These are phyloP conservation scores for Scrobipalpa atriplicella DNA, from an alignment of 2,888 invertebrate genomes.

Conservation along the genomic window DNA sequence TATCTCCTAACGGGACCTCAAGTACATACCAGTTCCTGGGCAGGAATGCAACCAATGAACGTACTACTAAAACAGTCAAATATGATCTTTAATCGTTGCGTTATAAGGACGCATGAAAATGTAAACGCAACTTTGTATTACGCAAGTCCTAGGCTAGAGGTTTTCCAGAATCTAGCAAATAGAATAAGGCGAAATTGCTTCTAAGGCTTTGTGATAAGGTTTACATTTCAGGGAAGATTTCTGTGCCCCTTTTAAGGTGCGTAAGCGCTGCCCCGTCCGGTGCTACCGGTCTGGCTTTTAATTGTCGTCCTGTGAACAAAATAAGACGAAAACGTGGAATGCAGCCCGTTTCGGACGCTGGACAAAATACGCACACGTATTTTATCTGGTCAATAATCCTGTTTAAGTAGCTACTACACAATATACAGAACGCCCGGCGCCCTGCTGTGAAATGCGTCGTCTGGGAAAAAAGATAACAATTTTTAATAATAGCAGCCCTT, in stretches of 20 bases:
- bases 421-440: not conserved
- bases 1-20: constrained; percentile 41
- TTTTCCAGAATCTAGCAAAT: not conserved
- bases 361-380: constrained; percentile 19
- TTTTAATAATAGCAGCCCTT: too few species aligned
- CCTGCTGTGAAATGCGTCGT: not conserved
- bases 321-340: constrained; percentile 17
- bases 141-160: not conserved
- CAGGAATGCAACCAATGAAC: constrained; percentile 38
- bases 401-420: not conserved
- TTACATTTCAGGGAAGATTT: not conserved
- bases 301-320: constrained; percentile 22
- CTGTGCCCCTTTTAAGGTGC: constrained; percentile 14
- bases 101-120: not conserved
- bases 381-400: constrained; percentile 2
- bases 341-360: constrained; percentile 5
- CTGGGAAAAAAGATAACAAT: not conserved
- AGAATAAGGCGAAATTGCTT: not conserved
- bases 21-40: constrained; percentile 42
- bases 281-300: constrained; percentile 21
- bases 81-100: not conserved
- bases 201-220: not conserved
- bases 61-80: not conserved
- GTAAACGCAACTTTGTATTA: constrained; percentile 8
- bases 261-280: constrained; percentile 16